These are phyloP conservation scores for Pararge aegeria DNA, from an alignment of 1,140 invertebrate genomes.

Conservation along the genomic window DNA sequence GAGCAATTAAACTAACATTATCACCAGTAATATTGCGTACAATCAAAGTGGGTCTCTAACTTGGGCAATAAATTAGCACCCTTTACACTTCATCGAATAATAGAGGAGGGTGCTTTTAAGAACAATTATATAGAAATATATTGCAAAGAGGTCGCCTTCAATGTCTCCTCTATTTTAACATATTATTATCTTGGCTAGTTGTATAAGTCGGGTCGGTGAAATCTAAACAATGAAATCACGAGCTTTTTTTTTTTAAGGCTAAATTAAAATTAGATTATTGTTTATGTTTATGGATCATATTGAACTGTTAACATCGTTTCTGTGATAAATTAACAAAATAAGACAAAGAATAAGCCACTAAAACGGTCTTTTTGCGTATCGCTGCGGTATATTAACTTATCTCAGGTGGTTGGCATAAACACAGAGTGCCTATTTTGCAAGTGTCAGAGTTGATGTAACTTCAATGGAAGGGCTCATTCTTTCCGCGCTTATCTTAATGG, in stretches of 20 bases:
- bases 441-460: constrained; percentile 9
- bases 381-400: constrained; percentile 54
- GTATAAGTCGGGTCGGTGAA: not conserved
- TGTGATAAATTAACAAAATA: not conserved
- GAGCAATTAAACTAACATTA: constrained; percentile 52
- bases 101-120: constrained; percentile 40
- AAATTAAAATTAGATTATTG: too few species aligned
- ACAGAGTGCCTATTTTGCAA: constrained; percentile 19
- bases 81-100: constrained; percentile 65
- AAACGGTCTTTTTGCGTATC: constrained; percentile 14
- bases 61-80: constrained; percentile 54
- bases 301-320: not conserved
- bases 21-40: constrained; percentile 40
- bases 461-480: constrained; percentile 22
- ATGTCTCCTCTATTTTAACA: not conserved
- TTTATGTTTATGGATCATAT: not conserved
- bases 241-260: too few species aligned
- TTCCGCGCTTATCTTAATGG: constrained; percentile 16
- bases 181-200: not conserved
- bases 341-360: not conserved
- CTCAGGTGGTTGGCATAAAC: constrained; percentile 38
- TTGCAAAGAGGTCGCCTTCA: constrained; percentile 30
- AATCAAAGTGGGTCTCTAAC: constrained; percentile 36
- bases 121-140: constrained; percentile 54
- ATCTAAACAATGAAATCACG: too few species aligned